phyloP scores from a whole-genome alignment of 1,140 invertebrate genomes.

The Zophobas atratus region DNA sequence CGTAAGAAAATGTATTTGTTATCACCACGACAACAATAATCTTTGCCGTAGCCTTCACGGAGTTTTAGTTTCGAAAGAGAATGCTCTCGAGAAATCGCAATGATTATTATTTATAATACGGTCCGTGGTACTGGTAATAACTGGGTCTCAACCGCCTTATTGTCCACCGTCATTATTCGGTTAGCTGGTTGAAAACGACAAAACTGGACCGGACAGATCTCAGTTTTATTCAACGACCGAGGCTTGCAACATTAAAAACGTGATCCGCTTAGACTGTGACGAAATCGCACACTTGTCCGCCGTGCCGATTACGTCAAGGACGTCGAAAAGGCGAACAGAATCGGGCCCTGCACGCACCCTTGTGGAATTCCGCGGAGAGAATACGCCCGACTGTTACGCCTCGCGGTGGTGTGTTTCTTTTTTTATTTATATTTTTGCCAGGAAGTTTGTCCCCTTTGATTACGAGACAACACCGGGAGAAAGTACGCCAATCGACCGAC shows the following conservation, averaged over 20 bases:
- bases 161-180: constrained; percentile 20
- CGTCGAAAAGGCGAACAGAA: constrained; percentile 16
- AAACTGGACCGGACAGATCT: background rate
- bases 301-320: constrained; percentile 18
- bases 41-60: constrained; percentile 17
- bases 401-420: background rate
- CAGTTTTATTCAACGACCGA: constrained; percentile 7
- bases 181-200: constrained; percentile 14
- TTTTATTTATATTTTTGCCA: constrained; percentile 7
- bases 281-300: constrained; percentile 39
- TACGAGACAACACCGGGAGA: constrained; percentile 2
- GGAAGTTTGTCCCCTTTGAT: background rate
- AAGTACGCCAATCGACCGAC: constrained; percentile 18
- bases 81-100: constrained; percentile 15
- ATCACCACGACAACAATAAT: constrained; percentile 14
- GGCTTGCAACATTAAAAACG: constrained; percentile 7
- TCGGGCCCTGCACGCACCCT: constrained; percentile 14
- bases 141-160: background rate
- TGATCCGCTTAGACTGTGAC: constrained; percentile 31
- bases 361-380: constrained; percentile 12
- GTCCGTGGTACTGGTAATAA: constrained; percentile 14
- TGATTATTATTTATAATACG: background rate
- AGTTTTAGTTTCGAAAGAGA: constrained; percentile 33
- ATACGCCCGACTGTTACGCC: background rate
- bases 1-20: constrained; percentile 17